These are phyloP conservation scores for Falco cherrug DNA, from an alignment of 2,797 vertebrate genomes.

Conservation along the genomic window DNA sequence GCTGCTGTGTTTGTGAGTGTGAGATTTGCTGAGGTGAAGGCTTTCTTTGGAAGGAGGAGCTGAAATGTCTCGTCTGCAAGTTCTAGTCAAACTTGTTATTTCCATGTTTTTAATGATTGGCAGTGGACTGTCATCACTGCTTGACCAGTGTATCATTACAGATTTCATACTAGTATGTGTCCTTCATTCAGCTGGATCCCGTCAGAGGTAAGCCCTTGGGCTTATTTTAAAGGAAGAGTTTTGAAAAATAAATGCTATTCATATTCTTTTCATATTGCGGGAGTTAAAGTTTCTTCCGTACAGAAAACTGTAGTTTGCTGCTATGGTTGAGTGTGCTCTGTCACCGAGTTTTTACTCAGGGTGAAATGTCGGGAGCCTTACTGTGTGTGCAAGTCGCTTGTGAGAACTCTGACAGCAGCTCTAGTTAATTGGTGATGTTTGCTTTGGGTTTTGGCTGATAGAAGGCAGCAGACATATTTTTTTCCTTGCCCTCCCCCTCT, in stretches of 20 bases:
- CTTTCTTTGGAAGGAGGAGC: not conserved
- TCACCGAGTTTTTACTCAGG: accelerated
- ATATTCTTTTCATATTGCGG: not conserved
- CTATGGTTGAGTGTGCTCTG: not conserved
- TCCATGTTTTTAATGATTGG: not conserved
- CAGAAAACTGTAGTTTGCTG: not conserved
- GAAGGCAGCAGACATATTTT: not conserved
- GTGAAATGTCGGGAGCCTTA: not conserved
- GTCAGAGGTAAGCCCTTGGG: not conserved
- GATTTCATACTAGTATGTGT: not conserved
- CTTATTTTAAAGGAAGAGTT: not conserved
- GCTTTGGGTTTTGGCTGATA: not conserved
- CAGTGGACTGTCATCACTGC: not conserved
- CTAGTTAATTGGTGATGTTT: not conserved
- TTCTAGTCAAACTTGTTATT: not conserved
- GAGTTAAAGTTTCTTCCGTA: not conserved
- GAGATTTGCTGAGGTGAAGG: not conserved
- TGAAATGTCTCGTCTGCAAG: not conserved
- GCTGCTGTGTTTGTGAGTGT: not conserved
- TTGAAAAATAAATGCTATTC: not conserved
- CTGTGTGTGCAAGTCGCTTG: not conserved
- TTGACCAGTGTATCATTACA: not conserved
- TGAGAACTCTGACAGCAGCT: not conserved
- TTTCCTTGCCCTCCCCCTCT: not conserved
- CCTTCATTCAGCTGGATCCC: not conserved